Conservation (phyloP, 2,888 invertebrate genomes). For the Drosophila neonasuta region DNA sequence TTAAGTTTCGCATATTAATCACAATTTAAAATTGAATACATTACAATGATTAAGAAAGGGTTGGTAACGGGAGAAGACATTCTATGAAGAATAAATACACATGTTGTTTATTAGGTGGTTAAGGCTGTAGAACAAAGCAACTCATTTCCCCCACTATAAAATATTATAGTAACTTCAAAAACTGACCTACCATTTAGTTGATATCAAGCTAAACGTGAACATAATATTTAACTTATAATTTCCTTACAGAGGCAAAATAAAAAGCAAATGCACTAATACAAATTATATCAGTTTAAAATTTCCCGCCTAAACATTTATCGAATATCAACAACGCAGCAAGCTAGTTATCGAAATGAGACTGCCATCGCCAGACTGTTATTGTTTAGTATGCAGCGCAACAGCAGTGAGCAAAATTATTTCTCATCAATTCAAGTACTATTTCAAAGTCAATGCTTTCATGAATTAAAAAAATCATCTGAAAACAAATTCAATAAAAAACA, state of each 20-base stretch:
- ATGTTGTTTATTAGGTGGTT: constrained; percentile 1
- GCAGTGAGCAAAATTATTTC: background rate
- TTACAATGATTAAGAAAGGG: constrained; percentile 60
- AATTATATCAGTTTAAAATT: constrained; percentile 14
- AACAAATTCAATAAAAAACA: background rate
- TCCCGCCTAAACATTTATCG: constrained; percentile 4
- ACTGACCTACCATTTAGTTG: no score
- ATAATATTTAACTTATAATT: no score
- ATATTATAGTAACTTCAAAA: no score
- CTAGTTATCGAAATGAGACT: constrained; percentile 24
- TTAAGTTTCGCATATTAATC: constrained; percentile 70
- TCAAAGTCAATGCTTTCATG: background rate
- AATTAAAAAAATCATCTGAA: background rate
- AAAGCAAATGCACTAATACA: no score
- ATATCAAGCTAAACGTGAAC: no score
- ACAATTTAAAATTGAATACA: constrained; percentile 71
- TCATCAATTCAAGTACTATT: background rate
- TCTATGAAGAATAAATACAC: constrained; percentile 5
- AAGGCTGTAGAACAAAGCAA: background rate
- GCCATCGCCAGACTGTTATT: constrained; percentile 18
- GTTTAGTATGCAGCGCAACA: constrained; percentile 29
- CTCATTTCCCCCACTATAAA: no score
- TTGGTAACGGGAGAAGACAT: background rate
- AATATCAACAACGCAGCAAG: background rate
- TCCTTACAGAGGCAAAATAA: background rate